Evolutionary conservation across 2,888 invertebrate genomes (phyloP).

Genomic region (Amblyjoppa fuscipennis): DNA sequence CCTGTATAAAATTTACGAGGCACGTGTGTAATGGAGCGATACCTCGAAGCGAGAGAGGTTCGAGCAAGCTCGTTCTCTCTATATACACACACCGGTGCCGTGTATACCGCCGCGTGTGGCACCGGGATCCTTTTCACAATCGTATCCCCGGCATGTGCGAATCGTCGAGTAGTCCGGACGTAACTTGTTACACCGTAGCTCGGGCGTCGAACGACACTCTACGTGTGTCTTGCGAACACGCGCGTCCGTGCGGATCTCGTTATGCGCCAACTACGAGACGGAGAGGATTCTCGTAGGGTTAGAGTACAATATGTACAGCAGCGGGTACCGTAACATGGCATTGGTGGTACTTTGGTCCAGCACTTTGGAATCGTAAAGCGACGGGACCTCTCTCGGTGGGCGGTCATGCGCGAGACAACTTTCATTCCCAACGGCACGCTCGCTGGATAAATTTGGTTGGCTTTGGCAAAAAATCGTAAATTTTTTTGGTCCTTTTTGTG

Average conservation of each 20-base stretch:
- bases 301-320: conserved; percentile 20
- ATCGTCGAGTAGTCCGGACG: conserved; percentile 58
- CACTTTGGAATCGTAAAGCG: conserved; percentile 55
- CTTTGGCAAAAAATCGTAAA: background rate
- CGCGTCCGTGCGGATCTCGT: conserved; percentile 38
- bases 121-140: conserved; percentile 54
- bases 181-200: conserved; percentile 62
- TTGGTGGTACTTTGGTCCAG: conserved; percentile 20
- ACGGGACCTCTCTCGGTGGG: conserved; percentile 25
- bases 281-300: conserved; percentile 34
- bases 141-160: conserved; percentile 40
- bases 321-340: conserved; percentile 9
- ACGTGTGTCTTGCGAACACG: conserved; percentile 43
- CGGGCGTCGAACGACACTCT: conserved; percentile 49
- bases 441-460: background rate
- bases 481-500: background rate
- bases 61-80: conserved; percentile 19
- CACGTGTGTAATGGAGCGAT: conserved; percentile 55
- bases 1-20: conserved; percentile 60
- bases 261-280: conserved; percentile 32
- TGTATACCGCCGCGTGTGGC: conserved; percentile 25
- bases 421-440: conserved; percentile 25
- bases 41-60: conserved; percentile 38
- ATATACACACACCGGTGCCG: background rate
- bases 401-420: conserved; percentile 32